A percentile compares a stretch with the other conserved stretches of the same genome.
These are phyloP conservation scores for Dyspetes luteomarginatus DNA, from an alignment of 2,888 invertebrate species.

Conservation along the genomic window DNA sequence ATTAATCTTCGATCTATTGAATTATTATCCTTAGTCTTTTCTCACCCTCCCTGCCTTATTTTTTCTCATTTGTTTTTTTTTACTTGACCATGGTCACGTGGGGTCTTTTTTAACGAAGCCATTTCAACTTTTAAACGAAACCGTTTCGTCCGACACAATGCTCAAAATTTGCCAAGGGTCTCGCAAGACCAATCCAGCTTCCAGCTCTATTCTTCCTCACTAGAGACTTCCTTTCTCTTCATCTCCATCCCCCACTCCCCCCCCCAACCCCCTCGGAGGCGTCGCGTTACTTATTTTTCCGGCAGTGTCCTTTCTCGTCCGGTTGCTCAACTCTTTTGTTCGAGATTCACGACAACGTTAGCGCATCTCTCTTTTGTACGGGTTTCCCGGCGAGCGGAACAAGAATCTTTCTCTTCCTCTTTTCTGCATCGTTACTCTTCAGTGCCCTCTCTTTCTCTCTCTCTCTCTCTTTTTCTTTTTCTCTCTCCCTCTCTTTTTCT, in stretches of 20 bases:
- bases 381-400: slow-evolving; percentile 38
- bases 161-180: slow-evolving; percentile 36
- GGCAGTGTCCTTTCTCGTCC: slow-evolving; percentile 24
- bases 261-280: neutral
- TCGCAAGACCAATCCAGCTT: slow-evolving; percentile 31
- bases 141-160: slow-evolving; percentile 73
- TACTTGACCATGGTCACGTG: neutral
- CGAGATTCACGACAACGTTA: slow-evolving; percentile 48
- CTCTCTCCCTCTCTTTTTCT: slow-evolving; percentile 7
- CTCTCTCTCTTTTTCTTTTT: slow-evolving; percentile 44
- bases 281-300: slow-evolving; percentile 12
- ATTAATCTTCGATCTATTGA: too few relatives aligned
- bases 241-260: slow-evolving; percentile 15
- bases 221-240: slow-evolving; percentile 43
- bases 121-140: slow-evolving; percentile 78
- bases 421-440: too few relatives aligned
- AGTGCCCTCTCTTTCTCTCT: slow-evolving; percentile 6
- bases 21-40: too few relatives aligned
- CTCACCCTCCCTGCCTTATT: too few relatives aligned
- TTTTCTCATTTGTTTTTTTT: slow-evolving; percentile 8
- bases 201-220: slow-evolving; percentile 43
- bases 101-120: slow-evolving; percentile 66
- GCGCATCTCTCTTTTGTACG: slow-evolving; percentile 29
- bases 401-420: slow-evolving; percentile 35
- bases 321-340: slow-evolving; percentile 53